Percentiles rank a stretch among this genome's conserved stretches.
Evolutionary conservation across 2,888 invertebrate species (phyloP).

Genomic region (Anorthoa munda): DNA sequence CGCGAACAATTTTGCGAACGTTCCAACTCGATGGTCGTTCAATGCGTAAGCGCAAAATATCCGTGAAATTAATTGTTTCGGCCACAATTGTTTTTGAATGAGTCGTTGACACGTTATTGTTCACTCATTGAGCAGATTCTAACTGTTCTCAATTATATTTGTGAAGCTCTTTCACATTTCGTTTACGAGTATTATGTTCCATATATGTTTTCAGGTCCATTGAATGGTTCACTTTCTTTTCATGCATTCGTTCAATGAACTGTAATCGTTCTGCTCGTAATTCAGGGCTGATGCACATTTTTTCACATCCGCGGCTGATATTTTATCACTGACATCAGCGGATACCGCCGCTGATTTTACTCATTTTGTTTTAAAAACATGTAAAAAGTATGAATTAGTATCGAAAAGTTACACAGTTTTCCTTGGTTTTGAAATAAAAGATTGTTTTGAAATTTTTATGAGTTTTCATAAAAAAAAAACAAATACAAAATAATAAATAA

Average conservation of each 20-base stretch:
- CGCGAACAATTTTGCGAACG: constrained; percentile 44
- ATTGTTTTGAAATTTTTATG: no score
- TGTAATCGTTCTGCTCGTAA: constrained; percentile 12
- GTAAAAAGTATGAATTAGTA: no score
- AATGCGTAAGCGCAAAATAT: constrained; percentile 59
- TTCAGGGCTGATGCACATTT: no score
- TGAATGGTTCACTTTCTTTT: constrained; percentile 7
- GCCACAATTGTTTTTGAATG: constrained; percentile 60
- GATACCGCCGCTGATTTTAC: no score
- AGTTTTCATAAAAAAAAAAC: no score
- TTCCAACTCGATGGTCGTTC: constrained; percentile 44
- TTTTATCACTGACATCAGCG: no score
- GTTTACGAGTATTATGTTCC: constrained; percentile 6
- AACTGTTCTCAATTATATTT: constrained; percentile 49
- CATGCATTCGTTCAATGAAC: constrained; percentile 1
- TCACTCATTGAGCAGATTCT: constrained; percentile 40
- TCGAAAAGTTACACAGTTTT: no score
- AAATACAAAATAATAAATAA: no score
- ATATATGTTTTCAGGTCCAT: background rate
- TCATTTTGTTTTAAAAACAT: no score
- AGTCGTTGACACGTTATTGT: constrained; percentile 43
- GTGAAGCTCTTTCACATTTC: constrained; percentile 24
- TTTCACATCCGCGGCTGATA: no score
- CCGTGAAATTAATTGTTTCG: constrained; percentile 67
- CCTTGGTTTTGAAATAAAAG: no score